Conservation (phyloP, 2,888 invertebrate species). For the Mimas tiliae region DNA sequence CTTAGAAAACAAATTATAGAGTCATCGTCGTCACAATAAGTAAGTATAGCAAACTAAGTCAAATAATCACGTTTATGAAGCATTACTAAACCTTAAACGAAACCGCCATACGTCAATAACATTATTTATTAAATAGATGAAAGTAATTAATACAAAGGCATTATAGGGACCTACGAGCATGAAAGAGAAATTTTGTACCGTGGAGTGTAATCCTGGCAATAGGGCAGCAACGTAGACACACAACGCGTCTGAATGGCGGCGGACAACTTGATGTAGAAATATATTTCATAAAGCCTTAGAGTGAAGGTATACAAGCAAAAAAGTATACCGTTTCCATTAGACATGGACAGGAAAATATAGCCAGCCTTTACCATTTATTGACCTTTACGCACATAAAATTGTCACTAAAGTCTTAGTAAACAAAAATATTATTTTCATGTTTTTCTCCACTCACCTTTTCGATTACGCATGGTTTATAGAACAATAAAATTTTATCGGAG, state of each 20-base stretch:
- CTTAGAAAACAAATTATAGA: no score
- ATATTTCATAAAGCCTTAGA: not conserved
- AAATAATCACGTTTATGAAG: no score
- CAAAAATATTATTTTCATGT: slow-evolving; percentile 7
- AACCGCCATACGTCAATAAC: no score
- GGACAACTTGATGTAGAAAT: not conserved
- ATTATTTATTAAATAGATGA: no score
- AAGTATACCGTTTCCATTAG: no score
- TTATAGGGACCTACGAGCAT: no score
- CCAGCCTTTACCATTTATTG: not conserved
- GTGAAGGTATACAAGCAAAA: not conserved
- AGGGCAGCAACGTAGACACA: not conserved
- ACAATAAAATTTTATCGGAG: slow-evolving; percentile 13
- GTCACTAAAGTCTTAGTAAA: slow-evolving; percentile 3
- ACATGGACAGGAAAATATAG: no score
- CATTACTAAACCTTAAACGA: no score
- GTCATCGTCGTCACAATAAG: no score
- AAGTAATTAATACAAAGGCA: no score
- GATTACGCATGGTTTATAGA: slow-evolving; percentile 16
- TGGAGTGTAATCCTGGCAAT: not conserved
- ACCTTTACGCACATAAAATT: slow-evolving; percentile 8
- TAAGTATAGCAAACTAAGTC: no score
- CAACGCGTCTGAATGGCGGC: slow-evolving; percentile 16
- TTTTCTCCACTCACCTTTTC: slow-evolving; percentile 1
- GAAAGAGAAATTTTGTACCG: no score